A percentile compares a stretch with the other conserved stretches of the same genome.
phyloP scores from a whole-genome alignment of 2,113 vertebrate genomes.

The Dipodomys merriami region DNA sequence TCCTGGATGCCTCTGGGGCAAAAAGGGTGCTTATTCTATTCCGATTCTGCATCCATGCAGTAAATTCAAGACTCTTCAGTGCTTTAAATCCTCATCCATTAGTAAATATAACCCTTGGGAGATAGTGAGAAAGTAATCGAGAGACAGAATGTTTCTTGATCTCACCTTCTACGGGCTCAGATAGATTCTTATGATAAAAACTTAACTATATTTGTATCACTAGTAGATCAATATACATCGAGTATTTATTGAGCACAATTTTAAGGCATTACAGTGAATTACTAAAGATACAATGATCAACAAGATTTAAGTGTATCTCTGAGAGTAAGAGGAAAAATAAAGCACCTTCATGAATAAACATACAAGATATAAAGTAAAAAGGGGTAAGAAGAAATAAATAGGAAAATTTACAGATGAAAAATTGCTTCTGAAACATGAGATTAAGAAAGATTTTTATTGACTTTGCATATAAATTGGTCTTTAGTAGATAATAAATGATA shows the following conservation, averaged over 20 bases:
- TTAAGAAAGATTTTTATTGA: neutral
- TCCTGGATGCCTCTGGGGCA: neutral
- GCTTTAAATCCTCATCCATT: neutral
- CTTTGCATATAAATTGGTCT: neutral
- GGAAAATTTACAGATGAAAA: neutral
- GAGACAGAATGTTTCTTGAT: neutral
- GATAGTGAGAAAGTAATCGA: neutral
- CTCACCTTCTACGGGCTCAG: neutral
- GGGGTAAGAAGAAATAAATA: neutral
- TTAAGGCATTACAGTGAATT: slow-evolving; percentile 3
- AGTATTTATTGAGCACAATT: slow-evolving; percentile 29
- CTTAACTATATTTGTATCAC: neutral
- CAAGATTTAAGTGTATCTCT: neutral
- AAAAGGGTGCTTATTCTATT: neutral
- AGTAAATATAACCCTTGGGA: neutral
- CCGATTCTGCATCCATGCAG: neutral
- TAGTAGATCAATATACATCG: neutral
- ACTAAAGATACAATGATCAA: neutral
- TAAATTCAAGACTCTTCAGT: neutral
- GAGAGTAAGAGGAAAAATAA: neutral
- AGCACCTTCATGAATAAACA: slow-evolving; percentile 22
- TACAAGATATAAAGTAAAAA: neutral
- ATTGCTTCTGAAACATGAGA: neutral
- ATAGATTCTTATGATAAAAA: slow-evolving; percentile 43
- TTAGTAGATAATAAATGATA: neutral